Percentiles rank a stretch among this genome's conserved stretches.
phyloP scores from a whole-genome alignment of 2,113 vertebrate genomes.

The Eurypyga helias region DNA sequence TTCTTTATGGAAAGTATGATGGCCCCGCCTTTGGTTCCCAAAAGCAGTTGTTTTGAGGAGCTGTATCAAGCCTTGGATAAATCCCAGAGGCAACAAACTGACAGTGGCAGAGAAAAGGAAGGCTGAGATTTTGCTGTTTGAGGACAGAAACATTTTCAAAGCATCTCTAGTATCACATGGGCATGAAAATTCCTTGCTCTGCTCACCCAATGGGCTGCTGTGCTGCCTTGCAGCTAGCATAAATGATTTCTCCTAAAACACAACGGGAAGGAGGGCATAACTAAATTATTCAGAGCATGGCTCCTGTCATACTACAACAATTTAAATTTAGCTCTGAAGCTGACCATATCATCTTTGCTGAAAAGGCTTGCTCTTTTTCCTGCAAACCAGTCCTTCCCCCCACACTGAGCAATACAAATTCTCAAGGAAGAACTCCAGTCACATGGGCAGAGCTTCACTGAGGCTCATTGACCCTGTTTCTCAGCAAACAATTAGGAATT shows the following conservation, averaged over 20 bases:
- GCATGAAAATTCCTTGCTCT: not conserved
- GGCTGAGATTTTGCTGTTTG: not conserved
- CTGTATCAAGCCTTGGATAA: not conserved
- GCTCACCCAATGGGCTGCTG: not conserved
- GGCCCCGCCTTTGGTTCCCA: not conserved
- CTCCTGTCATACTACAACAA: not conserved
- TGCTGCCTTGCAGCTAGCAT: not conserved
- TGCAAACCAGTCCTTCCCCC: not conserved
- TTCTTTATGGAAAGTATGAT: not conserved
- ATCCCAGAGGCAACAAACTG: not conserved
- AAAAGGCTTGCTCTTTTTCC: not conserved
- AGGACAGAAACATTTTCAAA: not conserved
- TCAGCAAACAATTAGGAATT: not conserved
- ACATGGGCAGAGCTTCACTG: not conserved
- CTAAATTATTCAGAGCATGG: not conserved
- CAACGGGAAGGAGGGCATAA: not conserved
- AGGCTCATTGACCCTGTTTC: not conserved
- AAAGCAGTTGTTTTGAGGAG: not conserved
- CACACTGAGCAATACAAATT: not conserved
- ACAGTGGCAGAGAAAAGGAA: not conserved
- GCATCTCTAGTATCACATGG: not conserved
- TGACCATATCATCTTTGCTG: accelerated
- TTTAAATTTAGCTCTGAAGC: not conserved
- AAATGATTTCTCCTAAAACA: not conserved
- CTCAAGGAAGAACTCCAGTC: not conserved